A percentile compares a stretch with the other conserved stretches of the same genome.
These are phyloP conservation scores for Meloidogyne exigua DNA, from an alignment of 1,140 invertebrate genomes.

Conservation along the genomic window DNA sequence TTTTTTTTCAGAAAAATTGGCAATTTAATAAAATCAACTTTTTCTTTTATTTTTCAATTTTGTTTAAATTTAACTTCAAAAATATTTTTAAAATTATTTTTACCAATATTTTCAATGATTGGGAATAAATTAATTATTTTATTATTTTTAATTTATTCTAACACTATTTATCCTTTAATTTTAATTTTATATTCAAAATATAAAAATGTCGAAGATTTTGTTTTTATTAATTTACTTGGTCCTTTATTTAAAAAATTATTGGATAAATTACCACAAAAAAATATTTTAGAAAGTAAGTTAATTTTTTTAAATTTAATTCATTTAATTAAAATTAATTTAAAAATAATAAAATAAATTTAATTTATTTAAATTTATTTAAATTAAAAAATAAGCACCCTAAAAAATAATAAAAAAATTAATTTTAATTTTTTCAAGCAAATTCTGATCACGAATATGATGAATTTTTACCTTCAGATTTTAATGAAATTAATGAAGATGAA, in stretches of 20 bases:
- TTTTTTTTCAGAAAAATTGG: constrained; percentile 13
- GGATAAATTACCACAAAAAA: constrained; percentile 50
- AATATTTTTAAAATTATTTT: constrained; percentile 21
- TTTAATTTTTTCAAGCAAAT: constrained; percentile 12
- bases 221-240: constrained; percentile 52
- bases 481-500: not conserved
- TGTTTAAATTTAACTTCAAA: constrained; percentile 18
- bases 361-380: too few species aligned
- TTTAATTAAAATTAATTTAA: not conserved
- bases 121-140: not conserved
- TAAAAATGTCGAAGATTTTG: constrained; percentile 52
- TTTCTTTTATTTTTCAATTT: constrained; percentile 6
- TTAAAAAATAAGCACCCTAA: too few species aligned
- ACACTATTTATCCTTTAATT: constrained; percentile 37
- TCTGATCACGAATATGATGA: constrained; percentile 37
- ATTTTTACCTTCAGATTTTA: constrained; percentile 31
- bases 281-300: constrained; percentile 52
- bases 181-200: constrained; percentile 45
- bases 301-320: not conserved
- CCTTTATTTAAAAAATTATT: constrained; percentile 49
- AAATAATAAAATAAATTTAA: not conserved
- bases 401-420: not conserved
- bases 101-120: constrained; percentile 29
- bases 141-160: constrained; percentile 26
- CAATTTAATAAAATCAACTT: constrained; percentile 8